Base-by-base conservation (phyloP, 2,888 invertebrate species). In the Ochropleura plecta region DNA sequence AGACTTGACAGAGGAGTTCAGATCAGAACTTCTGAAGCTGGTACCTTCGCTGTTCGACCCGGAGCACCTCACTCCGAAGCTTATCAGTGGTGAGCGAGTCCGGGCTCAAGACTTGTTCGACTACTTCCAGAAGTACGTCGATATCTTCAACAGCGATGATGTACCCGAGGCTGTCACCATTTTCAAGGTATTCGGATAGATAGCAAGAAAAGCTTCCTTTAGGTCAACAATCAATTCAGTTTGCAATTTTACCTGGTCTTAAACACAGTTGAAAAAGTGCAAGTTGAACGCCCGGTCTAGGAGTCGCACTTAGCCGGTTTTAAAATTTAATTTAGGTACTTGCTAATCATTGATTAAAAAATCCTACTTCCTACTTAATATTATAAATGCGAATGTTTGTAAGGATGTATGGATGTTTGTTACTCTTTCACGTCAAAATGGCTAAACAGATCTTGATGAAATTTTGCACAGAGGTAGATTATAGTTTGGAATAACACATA, bases 91-190 rank as follows among this genome's bases (percentile, higher is more conserved):
- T 0, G 98, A 98, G 90, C 97, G 97, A 87, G 98, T 99, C 16
- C 98, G 98, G 89, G 98, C 98, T 48, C 97, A 98, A 85, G 99
- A 99, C 94, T 97, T 99, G 82, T 97, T 99, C 79, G 98, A 99
- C 92, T 99, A 99, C 96, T 99, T 99, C 95, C 98, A 99, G 94
- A 98, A 99, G 18, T 99, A 99, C 92, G 98, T 99, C 94, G 98
- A 98, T 92, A 98, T 99, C 88, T 99, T 99, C 94, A 99, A 99
- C 94, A 99, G 99, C 59, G 98, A 99, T 90, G 99, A 99, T 91
- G 96, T 99, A 84, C 99, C 99, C 0, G 99, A 99, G 94, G 99
- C 99, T 0, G 99, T 99, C 94, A 99, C 99, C 77, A 99, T 99
- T 98, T 97, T 99, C 86, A 98, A 71, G 71, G 71, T 62, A 44